Conservation (phyloP, 2,797 vertebrate species). For the Parauchenoglanis ngamensis region DNA sequence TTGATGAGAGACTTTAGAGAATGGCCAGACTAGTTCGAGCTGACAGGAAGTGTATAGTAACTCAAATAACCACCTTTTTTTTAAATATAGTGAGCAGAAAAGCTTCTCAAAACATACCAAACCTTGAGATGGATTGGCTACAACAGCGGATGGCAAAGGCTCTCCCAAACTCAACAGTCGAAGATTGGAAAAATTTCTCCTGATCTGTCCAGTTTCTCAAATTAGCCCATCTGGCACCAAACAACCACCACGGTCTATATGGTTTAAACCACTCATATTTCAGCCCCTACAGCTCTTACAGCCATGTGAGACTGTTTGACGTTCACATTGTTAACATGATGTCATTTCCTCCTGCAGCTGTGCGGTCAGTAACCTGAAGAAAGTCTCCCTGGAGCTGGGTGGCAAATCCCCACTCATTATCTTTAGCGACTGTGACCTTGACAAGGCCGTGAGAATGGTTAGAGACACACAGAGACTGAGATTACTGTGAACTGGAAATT, state of each 20-base stretch:
- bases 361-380: slow-evolving; percentile 93
- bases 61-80: not conserved
- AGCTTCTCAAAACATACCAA: too few species aligned
- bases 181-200: not conserved
- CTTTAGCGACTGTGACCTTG: slow-evolving; percentile 94
- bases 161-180: not conserved
- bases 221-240: not conserved
- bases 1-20: not conserved
- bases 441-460: slow-evolving; percentile 96
- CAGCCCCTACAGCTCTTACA: not conserved
- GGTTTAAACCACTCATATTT: not conserved
- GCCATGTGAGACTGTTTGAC: not conserved
- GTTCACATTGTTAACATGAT: not conserved
- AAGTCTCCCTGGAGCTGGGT: slow-evolving; percentile 94
- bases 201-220: not conserved
- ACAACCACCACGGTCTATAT: not conserved
- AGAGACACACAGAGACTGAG: slow-evolving; percentile 52
- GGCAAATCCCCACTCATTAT: slow-evolving; percentile 97
- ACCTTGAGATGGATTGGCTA: not conserved
- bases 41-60: not conserved
- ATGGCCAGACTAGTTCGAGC: not conserved
- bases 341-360: slow-evolving; percentile 72
- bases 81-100: not conserved
- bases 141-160: not conserved
- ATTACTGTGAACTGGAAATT: not conserved